A percentile compares a stretch with the other conserved stretches of the same genome.
These are phyloP conservation scores for Timema cristinae DNA, from an alignment of 2,888 invertebrate species.

Conservation along the genomic window DNA sequence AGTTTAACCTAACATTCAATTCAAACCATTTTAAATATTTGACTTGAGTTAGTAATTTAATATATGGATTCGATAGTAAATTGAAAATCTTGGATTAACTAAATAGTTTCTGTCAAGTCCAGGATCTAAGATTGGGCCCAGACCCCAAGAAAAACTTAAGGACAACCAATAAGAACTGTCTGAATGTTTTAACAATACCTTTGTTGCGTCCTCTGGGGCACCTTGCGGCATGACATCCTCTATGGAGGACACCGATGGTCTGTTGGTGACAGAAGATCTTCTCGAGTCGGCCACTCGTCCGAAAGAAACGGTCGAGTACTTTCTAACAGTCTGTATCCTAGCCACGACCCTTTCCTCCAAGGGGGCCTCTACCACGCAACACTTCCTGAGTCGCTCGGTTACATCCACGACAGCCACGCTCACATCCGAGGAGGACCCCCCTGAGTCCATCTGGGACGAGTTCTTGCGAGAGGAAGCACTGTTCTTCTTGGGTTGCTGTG, in stretches of 20 bases:
- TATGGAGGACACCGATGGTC: slow-evolving; percentile 47
- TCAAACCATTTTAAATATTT: no score
- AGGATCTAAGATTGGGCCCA: no score
- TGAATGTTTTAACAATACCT: no score
- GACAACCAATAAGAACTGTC: background rate
- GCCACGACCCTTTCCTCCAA: slow-evolving; percentile 30
- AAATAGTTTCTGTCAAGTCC: no score
- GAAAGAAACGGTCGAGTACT: slow-evolving; percentile 41
- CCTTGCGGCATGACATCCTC: slow-evolving; percentile 40
- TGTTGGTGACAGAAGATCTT: slow-evolving; percentile 45
- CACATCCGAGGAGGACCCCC: slow-evolving; percentile 71
- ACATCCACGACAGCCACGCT: slow-evolving; percentile 55
- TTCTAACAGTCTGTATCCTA: slow-evolving; percentile 37
- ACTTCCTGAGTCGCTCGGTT: slow-evolving; percentile 56
- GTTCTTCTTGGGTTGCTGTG: background rate
- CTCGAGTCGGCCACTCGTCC: slow-evolving; percentile 36
- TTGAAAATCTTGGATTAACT: no score
- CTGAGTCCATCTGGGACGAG: slow-evolving; percentile 63
- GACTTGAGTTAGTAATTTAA: no score
- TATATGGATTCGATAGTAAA: no score
- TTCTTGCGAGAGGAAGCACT: slow-evolving; percentile 53
- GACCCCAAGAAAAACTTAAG: no score
- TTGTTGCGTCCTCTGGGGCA: slow-evolving; percentile 15
- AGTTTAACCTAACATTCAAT: no score
- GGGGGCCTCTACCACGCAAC: slow-evolving; percentile 36